A percentile compares a stretch with the other conserved stretches of the same genome.
Conservation (phyloP, 2,888 invertebrate genomes). For the Spisula solida region DNA sequence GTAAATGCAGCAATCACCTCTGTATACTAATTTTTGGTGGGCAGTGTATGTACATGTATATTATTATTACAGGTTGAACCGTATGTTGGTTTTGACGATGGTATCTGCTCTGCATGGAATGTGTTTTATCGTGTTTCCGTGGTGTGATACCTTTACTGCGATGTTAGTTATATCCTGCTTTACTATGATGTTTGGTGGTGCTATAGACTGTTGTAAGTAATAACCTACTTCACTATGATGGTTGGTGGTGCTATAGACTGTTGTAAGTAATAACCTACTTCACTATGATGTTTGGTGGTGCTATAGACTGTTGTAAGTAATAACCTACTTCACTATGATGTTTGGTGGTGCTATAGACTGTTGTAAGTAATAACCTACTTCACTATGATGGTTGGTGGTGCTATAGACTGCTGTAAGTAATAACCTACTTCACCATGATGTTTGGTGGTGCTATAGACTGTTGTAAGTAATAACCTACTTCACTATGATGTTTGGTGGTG, state of each 20-base stretch:
- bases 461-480: too few species aligned
- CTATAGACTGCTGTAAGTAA: too few species aligned
- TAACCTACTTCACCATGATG: too few species aligned
- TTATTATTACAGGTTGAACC: slow-evolving; percentile 52
- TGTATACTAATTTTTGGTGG: too few species aligned
- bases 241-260: not conserved
- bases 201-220: slow-evolving; percentile 84
- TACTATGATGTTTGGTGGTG: slow-evolving; percentile 84
- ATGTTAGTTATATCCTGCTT: slow-evolving; percentile 80
- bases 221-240: not conserved
- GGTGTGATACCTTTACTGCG: slow-evolving; percentile 80
- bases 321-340: not conserved
- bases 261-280: too few species aligned
- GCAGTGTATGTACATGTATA: not conserved
- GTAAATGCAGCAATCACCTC: too few species aligned
- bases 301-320: not conserved
- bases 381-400: not conserved
- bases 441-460: too few species aligned
- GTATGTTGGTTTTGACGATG: slow-evolving; percentile 44
- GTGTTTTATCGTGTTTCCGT: slow-evolving; percentile 76
- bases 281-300: not conserved
- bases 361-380: not conserved
- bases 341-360: not conserved
- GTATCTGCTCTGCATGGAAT: slow-evolving; percentile 32
- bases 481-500: too few species aligned